Evolutionary conservation across 2,797 vertebrate genomes (phyloP).

Genomic region (Mallotus villosus): DNA sequence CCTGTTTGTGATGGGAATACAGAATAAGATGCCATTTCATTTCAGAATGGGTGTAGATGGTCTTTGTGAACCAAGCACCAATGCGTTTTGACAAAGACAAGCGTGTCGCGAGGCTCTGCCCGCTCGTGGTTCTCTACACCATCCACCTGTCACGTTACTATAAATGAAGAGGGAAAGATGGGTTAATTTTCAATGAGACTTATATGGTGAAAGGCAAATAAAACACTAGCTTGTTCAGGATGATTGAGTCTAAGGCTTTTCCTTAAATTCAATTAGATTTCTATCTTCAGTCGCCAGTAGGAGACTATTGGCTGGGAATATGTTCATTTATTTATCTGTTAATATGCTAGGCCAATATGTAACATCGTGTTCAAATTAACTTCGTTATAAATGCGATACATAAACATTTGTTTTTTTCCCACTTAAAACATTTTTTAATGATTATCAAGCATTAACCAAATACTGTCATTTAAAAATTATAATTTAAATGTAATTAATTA

Average conservation of each 20-base stretch:
- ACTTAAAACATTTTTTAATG: background rate
- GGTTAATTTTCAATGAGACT: background rate
- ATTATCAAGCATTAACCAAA: background rate
- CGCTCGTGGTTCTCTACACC: constrained; percentile 23
- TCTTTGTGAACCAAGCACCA: constrained; percentile 69
- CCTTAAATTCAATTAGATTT: background rate
- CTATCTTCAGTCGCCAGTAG: background rate
- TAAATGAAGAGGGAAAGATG: background rate
- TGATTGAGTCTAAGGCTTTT: background rate
- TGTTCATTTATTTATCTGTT: background rate
- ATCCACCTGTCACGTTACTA: constrained; percentile 5
- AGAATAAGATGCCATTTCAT: constrained; percentile 82
- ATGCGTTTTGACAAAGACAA: constrained; percentile 52
- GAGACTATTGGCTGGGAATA: too few species aligned
- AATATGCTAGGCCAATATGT: background rate
- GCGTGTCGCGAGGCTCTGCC: constrained; percentile 53
- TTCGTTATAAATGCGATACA: background rate
- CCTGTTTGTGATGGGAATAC: constrained; percentile 82
- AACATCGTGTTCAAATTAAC: background rate
- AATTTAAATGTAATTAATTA: too few species aligned
- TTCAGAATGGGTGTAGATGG: constrained; percentile 76
- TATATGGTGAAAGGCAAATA: background rate
- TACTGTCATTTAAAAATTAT: too few species aligned
- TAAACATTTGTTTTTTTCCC: background rate
- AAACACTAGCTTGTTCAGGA: background rate